phyloP scores from a whole-genome alignment of 2,113 vertebrate species.

The Ceyx margarethae region DNA sequence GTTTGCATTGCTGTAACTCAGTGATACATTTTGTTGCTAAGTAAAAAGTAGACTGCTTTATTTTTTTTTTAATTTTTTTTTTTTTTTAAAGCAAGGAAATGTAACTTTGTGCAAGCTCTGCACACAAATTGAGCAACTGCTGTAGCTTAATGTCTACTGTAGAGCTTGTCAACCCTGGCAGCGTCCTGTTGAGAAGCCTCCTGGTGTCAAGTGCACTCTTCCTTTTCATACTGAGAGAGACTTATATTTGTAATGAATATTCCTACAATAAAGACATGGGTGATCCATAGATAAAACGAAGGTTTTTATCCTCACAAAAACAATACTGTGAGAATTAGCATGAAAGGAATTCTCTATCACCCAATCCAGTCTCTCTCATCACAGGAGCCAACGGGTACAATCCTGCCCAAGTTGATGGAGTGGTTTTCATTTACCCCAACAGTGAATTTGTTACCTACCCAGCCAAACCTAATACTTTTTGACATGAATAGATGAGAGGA shows the following conservation, averaged over 20 bases:
- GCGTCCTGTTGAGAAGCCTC: slow-evolving; percentile 47
- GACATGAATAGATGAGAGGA: slow-evolving; percentile 40
- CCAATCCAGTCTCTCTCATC: neutral
- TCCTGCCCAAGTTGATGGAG: slow-evolving; percentile 39
- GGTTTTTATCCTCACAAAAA: neutral
- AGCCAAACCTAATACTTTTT: slow-evolving; percentile 32
- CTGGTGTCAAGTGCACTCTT: slow-evolving; percentile 36
- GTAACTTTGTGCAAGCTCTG: neutral
- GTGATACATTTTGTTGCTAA: neutral
- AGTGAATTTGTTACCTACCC: slow-evolving; percentile 49
- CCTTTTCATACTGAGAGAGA: slow-evolving; percentile 13
- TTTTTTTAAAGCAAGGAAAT: neutral
- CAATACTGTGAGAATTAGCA: neutral
- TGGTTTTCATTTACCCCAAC: slow-evolving; percentile 46
- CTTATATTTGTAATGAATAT: slow-evolving; percentile 45
- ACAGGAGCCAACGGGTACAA: neutral
- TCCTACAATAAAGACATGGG: neutral
- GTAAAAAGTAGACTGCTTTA: neutral
- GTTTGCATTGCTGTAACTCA: neutral
- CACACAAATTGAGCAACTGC: neutral
- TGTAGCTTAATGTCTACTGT: neutral
- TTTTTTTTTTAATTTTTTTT: neutral
- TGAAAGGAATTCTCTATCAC: neutral
- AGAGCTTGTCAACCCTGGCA: slow-evolving; percentile 39
- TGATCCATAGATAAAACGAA: neutral